Base-by-base conservation (phyloP, 2,888 invertebrate genomes). In the Caenorhabditis imperialis region DNA sequence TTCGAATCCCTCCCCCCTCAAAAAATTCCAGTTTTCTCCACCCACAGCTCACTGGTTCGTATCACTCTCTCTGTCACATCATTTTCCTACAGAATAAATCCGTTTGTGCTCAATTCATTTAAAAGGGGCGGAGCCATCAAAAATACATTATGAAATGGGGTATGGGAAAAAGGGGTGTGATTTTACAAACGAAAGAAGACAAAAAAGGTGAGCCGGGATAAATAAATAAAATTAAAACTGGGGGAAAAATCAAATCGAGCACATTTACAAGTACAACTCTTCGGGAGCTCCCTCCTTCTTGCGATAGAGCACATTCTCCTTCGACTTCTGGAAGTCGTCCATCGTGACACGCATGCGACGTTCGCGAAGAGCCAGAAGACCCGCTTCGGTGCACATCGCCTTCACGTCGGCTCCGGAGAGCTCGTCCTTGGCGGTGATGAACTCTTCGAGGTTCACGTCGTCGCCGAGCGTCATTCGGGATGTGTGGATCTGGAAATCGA, bases 231-330 rank as follows among this genome's bases (percentile, higher is more conserved):
- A 60, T 20, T 57, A 23, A 27, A 16, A 25, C 7, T 8, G 30
- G 42, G 16, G 45, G 35, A 25, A 54, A n/a, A n/a, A n/a, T n/a
- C n/a, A n/a, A n/a, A n/a, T n/a, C n/a, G n/a, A n/a, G n/a, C n/a
- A n/a, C 35, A 61, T 69, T 70, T 78, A 99, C 88, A 99, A 92
- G 91, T 99, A 99, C 63, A 99, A 92, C 81, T 98, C 98, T 90
- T 99, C 99, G 1, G 99, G 99, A 47, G 97, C 97, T 79, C 98
- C 98, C 91, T 99, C 99, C 89, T 99, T 98, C 91, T 99, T 99
- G 73, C 98, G 92, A 89, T 99, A 99, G 51, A 99, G 91, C 27
- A 99, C 98, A 90, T 96, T 99, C 89, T 99, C 99, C 90, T 99
- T 99, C 0, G 98, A 96, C 89, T 99, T 99, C 89, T 95, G 94